These are phyloP conservation scores for Anadara kagoshimensis DNA, from an alignment of 1,140 invertebrate species.

Conservation along the genomic window DNA sequence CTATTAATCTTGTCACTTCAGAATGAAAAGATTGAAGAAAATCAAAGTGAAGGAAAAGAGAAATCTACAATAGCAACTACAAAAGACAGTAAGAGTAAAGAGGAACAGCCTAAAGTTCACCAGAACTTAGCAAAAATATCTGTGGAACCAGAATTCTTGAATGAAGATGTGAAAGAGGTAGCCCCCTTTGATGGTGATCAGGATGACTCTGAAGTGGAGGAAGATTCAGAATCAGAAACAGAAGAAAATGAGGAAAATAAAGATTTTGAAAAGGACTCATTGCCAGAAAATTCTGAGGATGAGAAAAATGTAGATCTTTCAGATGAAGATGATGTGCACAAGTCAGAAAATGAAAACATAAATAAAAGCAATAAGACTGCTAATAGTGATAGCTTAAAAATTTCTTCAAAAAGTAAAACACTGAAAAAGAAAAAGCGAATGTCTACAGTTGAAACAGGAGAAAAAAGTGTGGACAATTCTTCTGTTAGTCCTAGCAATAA, in stretches of 20 bases:
- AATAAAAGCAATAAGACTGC: constrained; percentile 19
- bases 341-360: constrained; percentile 27
- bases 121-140: constrained; percentile 60
- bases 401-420: not conserved
- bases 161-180: constrained; percentile 56
- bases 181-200: constrained; percentile 21
- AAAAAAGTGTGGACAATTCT: constrained; percentile 10
- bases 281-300: not conserved
- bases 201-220: constrained; percentile 40
- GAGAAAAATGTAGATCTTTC: not conserved
- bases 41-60: constrained; percentile 5
- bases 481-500: not conserved
- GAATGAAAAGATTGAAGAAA: constrained; percentile 13
- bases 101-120: constrained; percentile 41
- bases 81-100: not conserved
- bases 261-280: not conserved
- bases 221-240: constrained; percentile 45
- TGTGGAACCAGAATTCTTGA: constrained; percentile 60
- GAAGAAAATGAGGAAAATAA: constrained; percentile 35
- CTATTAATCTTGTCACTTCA: not conserved
- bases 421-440: constrained; percentile 4
- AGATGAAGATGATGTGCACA: not conserved
- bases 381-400: constrained; percentile 17
- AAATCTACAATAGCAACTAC: not conserved
- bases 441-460: not conserved